Percentiles rank a stretch among this genome's conserved stretches.
Conservation (phyloP, 2,797 vertebrate species). For the Myioborus melanocephalus region DNA sequence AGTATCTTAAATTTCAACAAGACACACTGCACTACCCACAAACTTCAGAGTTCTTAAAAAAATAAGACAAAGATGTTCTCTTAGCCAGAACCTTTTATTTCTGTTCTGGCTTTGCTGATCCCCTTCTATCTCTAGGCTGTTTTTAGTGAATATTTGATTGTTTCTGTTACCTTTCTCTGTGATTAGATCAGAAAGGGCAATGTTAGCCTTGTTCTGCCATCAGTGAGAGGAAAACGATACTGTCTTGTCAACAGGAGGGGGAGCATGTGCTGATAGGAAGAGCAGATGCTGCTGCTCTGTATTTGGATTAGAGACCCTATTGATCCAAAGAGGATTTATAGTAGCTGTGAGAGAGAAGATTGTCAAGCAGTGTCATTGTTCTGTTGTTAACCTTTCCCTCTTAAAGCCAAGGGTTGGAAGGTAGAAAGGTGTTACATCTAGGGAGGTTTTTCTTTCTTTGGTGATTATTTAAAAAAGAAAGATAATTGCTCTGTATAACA, state of each 20-base stretch:
- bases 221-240: slow-evolving; percentile 38
- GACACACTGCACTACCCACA: not conserved
- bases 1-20: not conserved
- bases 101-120: not conserved
- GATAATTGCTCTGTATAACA: not conserved
- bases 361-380: slow-evolving; percentile 55
- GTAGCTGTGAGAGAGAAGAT: slow-evolving; percentile 41
- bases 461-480: not conserved
- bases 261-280: slow-evolving; percentile 26
- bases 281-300: slow-evolving; percentile 32
- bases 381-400: slow-evolving; percentile 50
- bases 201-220: not conserved
- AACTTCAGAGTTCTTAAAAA: not conserved
- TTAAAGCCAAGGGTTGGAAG: not conserved
- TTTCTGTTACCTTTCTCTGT: not conserved
- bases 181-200: not conserved
- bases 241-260: slow-evolving; percentile 30
- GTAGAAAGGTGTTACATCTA: not conserved
- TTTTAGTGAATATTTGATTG: not conserved
- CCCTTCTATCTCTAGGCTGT: not conserved
- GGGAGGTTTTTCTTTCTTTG: not conserved
- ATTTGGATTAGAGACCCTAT: slow-evolving; percentile 63
- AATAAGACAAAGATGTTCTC: not conserved
- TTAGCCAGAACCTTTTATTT: not conserved
- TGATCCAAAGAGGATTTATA: slow-evolving; percentile 74